phyloP scores from a whole-genome alignment of 1,140 invertebrate species.

The Drosophila navojoa region DNA sequence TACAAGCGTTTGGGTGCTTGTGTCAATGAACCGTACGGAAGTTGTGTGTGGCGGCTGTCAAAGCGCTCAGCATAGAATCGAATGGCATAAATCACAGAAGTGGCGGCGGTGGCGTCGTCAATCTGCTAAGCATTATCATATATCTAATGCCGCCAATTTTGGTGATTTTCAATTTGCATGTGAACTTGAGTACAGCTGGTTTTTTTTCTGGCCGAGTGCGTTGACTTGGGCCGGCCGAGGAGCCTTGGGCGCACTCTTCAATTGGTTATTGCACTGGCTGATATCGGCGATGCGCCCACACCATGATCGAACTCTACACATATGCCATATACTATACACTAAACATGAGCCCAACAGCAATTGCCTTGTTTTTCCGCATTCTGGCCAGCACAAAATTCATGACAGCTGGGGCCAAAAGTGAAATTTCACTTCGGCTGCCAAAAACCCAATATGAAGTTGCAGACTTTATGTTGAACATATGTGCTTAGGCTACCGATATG shows the following conservation, averaged over 20 bases:
- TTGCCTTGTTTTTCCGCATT: slow-evolving; percentile 47
- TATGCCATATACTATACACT: slow-evolving; percentile 21
- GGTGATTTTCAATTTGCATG: slow-evolving; percentile 73
- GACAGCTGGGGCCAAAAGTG: slow-evolving; percentile 54
- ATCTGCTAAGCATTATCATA: slow-evolving; percentile 56
- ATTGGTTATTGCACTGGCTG: slow-evolving; percentile 41
- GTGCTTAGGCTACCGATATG: slow-evolving; percentile 1
- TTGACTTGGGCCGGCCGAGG: slow-evolving; percentile 57
- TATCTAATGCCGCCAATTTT: slow-evolving; percentile 66
- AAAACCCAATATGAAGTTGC: slow-evolving; percentile 21
- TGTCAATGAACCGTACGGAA: slow-evolving; percentile 72
- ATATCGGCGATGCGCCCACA: slow-evolving; percentile 31
- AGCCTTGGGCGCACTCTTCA: slow-evolving; percentile 37
- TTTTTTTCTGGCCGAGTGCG: slow-evolving; percentile 45
- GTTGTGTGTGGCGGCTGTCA: slow-evolving; percentile 52
- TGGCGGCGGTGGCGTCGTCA: slow-evolving; percentile 37
- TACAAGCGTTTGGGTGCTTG: slow-evolving; percentile 24
- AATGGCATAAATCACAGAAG: slow-evolving; percentile 57
- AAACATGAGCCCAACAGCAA: slow-evolving; percentile 9
- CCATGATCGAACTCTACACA: slow-evolving; percentile 33
- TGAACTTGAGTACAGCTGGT: slow-evolving; percentile 61
- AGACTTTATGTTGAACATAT: slow-evolving; percentile 36
- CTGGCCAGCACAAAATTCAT: slow-evolving; percentile 35
- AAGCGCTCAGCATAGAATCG: slow-evolving; percentile 56
- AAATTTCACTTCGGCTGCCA: slow-evolving; percentile 20